phyloP scores from a whole-genome alignment of 2,888 invertebrate species.

The Meghimatium bilineatum region DNA sequence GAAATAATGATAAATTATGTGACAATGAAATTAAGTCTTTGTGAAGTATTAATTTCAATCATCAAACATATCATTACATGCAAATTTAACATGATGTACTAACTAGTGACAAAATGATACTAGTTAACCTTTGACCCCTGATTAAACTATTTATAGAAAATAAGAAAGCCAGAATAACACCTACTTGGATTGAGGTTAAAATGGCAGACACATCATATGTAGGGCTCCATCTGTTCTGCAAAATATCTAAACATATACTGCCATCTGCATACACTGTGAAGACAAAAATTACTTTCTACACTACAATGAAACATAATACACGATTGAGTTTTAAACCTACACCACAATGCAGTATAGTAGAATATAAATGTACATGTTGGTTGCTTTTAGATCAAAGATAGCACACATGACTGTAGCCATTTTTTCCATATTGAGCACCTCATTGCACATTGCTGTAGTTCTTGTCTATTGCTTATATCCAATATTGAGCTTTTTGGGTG shows the following conservation, averaged over 20 bases:
- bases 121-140: constrained; percentile 30
- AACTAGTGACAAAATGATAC: constrained; percentile 4
- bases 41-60: no score
- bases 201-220: constrained; percentile 99
- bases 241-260: constrained; percentile 98
- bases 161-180: constrained; percentile 13
- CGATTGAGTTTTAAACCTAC: no score
- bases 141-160: neutral
- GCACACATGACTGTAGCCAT: no score
- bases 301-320: neutral
- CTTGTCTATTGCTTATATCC: no score
- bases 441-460: no score
- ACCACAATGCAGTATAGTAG: no score
- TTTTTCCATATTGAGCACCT: no score
- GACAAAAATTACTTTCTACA: constrained; percentile 36
- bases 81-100: neutral
- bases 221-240: constrained; percentile 99
- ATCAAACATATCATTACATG: neutral
- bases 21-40: no score
- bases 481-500: no score
- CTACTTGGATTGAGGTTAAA: constrained; percentile 99
- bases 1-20: no score
- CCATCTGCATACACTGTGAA: constrained; percentile 97
- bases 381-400: no score
- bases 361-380: no score